Base-by-base conservation (phyloP, 2,888 invertebrate genomes). In the Cataglyphis livida region DNA sequence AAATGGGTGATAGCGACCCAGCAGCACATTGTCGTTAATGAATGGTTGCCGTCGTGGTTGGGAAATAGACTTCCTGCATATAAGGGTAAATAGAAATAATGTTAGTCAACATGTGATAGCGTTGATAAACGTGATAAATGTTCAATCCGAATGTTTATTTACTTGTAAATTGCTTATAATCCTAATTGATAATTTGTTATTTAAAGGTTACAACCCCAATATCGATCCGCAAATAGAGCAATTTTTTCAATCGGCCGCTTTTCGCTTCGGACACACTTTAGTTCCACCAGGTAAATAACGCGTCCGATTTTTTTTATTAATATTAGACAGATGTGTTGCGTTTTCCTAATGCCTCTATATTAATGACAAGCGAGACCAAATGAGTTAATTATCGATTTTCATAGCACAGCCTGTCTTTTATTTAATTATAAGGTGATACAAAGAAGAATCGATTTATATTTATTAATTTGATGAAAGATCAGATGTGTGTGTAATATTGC, bases 201-300 rank as follows among this genome's bases (percentile, higher is more conserved):
- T 65, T 28, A 70, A 87, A 93, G 95, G 94, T 73, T 96, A 96
- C 91, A 94, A 96, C 89, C 95, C 95, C 1, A 94, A 94, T 81
- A 92, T 95, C 54, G 95, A 96, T 92, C 96, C 96, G 6, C 96
- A 96, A 91, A 95, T 96, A 59, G 95, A 95, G 81, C 96, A 96
- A 85, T 95, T 96, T 87, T 96, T 96, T 88, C 96, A 96, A 93
- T 93, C 96, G 9, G 96, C 96, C 7, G 96, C 96, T 4, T 96
- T 96, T 95, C 93, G 96, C 85, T 96, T 96, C 92, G 96, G 96
- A 0, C 96, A 96, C 88, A 96, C 96, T 3, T 92, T 96, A 51
- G 96, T 96, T 9, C 95, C 96, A 25, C 95, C 96, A 44, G 96
- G 93, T 92, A 88, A 86, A 68, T 15, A 38, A 57, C 48, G 2